Conservation (phyloP, 2,113 vertebrate genomes). For the Pan troglodytes region NHGRI_mPanTro3-v2.1_pri NC_072411.2:95766001-95766500, state of each 20-base stretch:
- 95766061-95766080: not conserved
- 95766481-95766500: conserved; percentile 49
- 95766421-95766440: no score
- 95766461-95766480: no score
- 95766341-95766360: no score
- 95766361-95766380: no score
- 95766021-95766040: not conserved
- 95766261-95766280: not conserved
- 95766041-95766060: not conserved
- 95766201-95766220: not conserved
- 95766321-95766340: no score
- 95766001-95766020: not conserved
- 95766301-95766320: not conserved
- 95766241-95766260: not conserved
- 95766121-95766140: not conserved
- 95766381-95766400: no score
- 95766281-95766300: not conserved
- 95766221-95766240: not conserved
- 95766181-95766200: not conserved
- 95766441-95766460: no score
- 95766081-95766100: not conserved
- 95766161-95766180: not conserved
- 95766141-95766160: not conserved
- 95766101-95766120: not conserved
- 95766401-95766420: no score